A percentile compares a stretch with the other conserved stretches of the same genome.
Evolutionary conservation across 2,113 vertebrate species (phyloP).

Genomic region (Oncorhynchus nerka): DNA sequence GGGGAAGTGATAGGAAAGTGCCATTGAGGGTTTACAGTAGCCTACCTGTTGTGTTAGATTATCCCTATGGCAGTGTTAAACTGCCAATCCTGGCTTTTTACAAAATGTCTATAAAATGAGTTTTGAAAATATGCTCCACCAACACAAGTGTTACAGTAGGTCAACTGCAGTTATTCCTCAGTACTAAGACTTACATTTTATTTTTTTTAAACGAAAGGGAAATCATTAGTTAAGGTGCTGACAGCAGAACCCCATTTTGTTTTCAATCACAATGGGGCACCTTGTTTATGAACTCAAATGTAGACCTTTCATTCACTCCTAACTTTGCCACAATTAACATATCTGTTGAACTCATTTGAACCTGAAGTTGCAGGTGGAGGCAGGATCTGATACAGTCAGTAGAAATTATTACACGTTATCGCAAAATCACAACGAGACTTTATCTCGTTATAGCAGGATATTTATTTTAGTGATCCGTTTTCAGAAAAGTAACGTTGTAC

Average conservation of each 20-base stretch:
- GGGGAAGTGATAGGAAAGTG: slow-evolving; percentile 16
- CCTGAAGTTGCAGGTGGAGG: slow-evolving; percentile 41
- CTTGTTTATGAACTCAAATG: slow-evolving; percentile 58
- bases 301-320: slow-evolving; percentile 48
- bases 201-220: slow-evolving; percentile 6
- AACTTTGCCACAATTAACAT: slow-evolving; percentile 40
- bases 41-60: too few relatives aligned
- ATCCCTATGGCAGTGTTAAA: background rate
- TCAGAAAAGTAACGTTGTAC: too few relatives aligned
- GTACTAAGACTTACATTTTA: slow-evolving; percentile 37
- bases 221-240: slow-evolving; percentile 51
- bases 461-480: too few relatives aligned
- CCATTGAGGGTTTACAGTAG: background rate
- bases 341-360: slow-evolving; percentile 39
- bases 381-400: background rate
- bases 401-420: too few relatives aligned
- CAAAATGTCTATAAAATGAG: background rate
- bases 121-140: background rate
- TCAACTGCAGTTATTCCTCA: slow-evolving; percentile 36
- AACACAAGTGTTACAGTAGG: background rate
- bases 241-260: slow-evolving; percentile 50
- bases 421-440: too few relatives aligned
- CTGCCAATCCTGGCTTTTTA: background rate
- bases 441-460: too few relatives aligned
- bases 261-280: slow-evolving; percentile 55